These are phyloP conservation scores for Peromyscus attwateri DNA, from an alignment of 2,797 vertebrate genomes.

Conservation along the genomic window DNA sequence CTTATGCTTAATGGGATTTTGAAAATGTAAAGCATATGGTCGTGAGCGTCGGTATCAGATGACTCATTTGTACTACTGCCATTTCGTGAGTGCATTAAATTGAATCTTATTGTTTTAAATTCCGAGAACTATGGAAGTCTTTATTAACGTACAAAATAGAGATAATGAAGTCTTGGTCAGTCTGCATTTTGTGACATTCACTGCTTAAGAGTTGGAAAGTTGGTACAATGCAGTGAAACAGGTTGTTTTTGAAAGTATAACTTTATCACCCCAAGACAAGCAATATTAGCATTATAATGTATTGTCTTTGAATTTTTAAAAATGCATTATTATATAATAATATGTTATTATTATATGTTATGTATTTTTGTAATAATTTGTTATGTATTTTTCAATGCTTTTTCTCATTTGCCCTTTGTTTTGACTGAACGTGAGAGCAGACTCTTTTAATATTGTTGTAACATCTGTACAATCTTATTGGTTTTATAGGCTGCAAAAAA, in stretches of 20 bases:
- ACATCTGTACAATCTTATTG: slow-evolving; percentile 24
- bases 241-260: slow-evolving; percentile 5
- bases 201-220: slow-evolving; percentile 49
- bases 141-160: slow-evolving; percentile 58
- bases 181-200: slow-evolving; percentile 23
- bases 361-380: slow-evolving; percentile 9
- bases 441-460: slow-evolving; percentile 38
- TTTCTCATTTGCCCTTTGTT: slow-evolving; percentile 38
- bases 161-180: background rate
- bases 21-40: slow-evolving; percentile 73
- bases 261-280: background rate
- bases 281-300: slow-evolving; percentile 26
- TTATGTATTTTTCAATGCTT: slow-evolving; percentile 10
- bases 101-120: slow-evolving; percentile 57
- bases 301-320: background rate
- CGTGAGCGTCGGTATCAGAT: slow-evolving; percentile 59
- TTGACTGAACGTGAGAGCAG: background rate
- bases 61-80: slow-evolving; percentile 65
- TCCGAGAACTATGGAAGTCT: slow-evolving; percentile 31
- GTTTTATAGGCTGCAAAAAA: slow-evolving; percentile 17
- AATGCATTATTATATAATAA: background rate
- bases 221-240: slow-evolving; percentile 17
- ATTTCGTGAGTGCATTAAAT: slow-evolving; percentile 53
- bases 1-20: slow-evolving; percentile 66
- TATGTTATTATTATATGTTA: too few species aligned